phyloP scores from a whole-genome alignment of 2,113 vertebrate genomes.

The Tupaia tana region DNA sequence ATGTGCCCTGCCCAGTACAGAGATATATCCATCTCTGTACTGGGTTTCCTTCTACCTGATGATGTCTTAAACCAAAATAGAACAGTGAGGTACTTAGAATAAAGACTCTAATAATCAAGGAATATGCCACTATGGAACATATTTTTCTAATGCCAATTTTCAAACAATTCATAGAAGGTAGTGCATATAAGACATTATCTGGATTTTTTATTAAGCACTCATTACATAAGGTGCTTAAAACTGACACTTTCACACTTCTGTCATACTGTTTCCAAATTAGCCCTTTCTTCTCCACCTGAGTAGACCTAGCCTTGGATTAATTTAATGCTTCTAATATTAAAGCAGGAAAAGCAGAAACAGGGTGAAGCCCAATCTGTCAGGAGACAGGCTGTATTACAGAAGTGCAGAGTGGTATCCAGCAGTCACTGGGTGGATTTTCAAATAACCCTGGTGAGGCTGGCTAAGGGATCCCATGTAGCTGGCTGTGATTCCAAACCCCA shows the following conservation, averaged over 20 bases:
- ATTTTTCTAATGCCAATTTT: not conserved
- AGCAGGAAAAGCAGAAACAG: constrained; percentile 18
- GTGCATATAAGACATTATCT: not conserved
- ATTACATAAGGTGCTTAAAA: not conserved
- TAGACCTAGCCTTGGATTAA: constrained; percentile 11
- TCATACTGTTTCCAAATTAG: constrained; percentile 26
- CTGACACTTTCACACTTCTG: not conserved
- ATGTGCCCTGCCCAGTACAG: not conserved
- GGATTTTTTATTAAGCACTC: not conserved
- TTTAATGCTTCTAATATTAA: not conserved
- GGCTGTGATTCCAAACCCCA: no score
- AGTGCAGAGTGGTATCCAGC: not conserved
- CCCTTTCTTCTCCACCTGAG: not conserved
- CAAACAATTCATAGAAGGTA: not conserved
- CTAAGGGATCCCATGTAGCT: no score
- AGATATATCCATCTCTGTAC: not conserved
- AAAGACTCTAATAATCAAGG: constrained; percentile 10
- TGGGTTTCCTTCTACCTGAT: not conserved
- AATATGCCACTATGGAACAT: not conserved
- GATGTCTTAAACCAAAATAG: not conserved
- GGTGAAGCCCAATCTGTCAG: not conserved
- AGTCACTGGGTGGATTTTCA: constrained; percentile 29
- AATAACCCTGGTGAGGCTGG: not conserved
- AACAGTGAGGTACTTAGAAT: not conserved
- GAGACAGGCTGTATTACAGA: not conserved